A percentile compares a stretch with the other conserved stretches of the same genome.
phyloP scores from a whole-genome alignment of 2,888 invertebrate genomes.

The Volucella inanis region DNA sequence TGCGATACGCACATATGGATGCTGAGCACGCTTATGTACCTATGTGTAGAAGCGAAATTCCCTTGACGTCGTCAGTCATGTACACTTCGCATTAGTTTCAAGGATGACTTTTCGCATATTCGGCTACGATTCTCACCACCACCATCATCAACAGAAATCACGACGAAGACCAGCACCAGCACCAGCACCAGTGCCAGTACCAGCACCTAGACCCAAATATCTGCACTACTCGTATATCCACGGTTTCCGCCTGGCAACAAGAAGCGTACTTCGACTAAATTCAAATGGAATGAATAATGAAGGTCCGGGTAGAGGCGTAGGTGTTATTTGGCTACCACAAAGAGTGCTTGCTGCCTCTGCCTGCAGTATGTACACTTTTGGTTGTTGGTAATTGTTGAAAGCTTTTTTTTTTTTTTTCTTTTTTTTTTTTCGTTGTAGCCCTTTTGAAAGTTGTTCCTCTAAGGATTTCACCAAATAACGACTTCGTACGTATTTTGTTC shows the following conservation, averaged over 20 bases:
- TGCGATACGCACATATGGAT: slow-evolving; percentile 62
- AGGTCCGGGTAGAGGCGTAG: slow-evolving; percentile 53
- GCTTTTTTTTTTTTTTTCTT: slow-evolving; percentile 46
- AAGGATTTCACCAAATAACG: background rate
- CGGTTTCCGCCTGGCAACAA: slow-evolving; percentile 70
- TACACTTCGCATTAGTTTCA: slow-evolving; percentile 62
- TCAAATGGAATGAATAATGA: slow-evolving; percentile 54
- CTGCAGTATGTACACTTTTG: slow-evolving; percentile 33
- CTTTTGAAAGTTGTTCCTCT: slow-evolving; percentile 8
- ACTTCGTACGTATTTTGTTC: background rate
- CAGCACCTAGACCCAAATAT: slow-evolving; percentile 56
- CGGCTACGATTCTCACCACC: slow-evolving; percentile 12
- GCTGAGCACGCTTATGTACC: slow-evolving; percentile 46
- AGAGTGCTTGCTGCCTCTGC: slow-evolving; percentile 24
- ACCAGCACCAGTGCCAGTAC: slow-evolving; percentile 1
- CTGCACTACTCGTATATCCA: slow-evolving; percentile 65
- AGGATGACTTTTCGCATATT: slow-evolving; percentile 65
- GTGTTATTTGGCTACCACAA: slow-evolving; percentile 49
- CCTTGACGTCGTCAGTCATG: slow-evolving; percentile 52
- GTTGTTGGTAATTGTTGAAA: slow-evolving; percentile 43
- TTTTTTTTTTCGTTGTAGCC: slow-evolving; percentile 16
- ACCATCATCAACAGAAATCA: slow-evolving; percentile 1
- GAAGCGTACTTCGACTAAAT: slow-evolving; percentile 34
- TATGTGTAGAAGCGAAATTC: slow-evolving; percentile 17
- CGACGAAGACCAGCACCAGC: background rate